Conservation (phyloP, 2,113 vertebrate species). For the Thamnophis sirtalis region DNA sequence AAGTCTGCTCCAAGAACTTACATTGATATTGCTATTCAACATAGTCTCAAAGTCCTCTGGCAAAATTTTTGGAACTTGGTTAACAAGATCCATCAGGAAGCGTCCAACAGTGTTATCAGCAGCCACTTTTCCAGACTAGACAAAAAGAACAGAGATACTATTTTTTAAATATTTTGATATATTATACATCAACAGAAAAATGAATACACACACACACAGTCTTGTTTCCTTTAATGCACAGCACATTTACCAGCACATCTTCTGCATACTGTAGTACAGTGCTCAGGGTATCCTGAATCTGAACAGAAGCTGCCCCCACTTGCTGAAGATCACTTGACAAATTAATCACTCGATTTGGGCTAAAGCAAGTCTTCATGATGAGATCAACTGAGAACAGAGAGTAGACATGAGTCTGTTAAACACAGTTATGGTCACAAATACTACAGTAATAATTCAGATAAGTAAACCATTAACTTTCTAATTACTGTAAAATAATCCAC, state of each 20-base stretch:
- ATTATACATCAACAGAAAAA: not conserved
- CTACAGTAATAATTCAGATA: not conserved
- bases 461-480: too few species aligned
- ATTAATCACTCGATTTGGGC: conserved; percentile 83
- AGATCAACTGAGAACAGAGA: conserved; percentile 81
- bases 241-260: conserved; percentile 88
- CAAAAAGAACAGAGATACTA: conserved; percentile 5
- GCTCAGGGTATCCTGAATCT: conserved; percentile 88
- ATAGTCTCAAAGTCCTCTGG: conserved; percentile 97
- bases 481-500: not conserved
- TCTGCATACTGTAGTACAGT: conserved; percentile 91
- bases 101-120: conserved; percentile 95
- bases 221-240: not conserved
- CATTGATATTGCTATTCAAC: conserved; percentile 98
- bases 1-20: conserved; percentile 63
- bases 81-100: conserved; percentile 95
- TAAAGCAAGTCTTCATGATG: conserved; percentile 86
- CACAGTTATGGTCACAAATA: not conserved
- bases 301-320: conserved; percentile 82
- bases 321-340: conserved; percentile 94
- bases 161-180: not conserved
- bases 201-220: not conserved
- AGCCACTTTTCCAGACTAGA: conserved; percentile 89
- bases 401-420: conserved; percentile 9
- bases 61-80: conserved; percentile 93